These are phyloP conservation scores for Rhyacophila brunnea DNA, from an alignment of 1,140 invertebrate species.

Conservation along the genomic window DNA sequence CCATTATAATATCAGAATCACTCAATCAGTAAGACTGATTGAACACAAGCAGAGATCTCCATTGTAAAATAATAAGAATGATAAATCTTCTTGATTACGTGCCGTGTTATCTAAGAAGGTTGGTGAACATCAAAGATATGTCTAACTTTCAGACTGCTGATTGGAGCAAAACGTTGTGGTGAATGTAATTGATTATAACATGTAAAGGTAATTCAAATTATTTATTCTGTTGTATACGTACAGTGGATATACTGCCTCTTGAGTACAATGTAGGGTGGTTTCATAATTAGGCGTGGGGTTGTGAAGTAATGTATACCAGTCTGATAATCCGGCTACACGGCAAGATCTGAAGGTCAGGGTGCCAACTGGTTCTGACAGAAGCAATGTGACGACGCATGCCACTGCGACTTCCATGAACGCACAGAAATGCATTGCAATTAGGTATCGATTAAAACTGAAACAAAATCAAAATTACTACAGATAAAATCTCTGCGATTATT, in stretches of 20 bases:
- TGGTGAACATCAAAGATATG: too few species aligned
- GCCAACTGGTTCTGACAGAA: slow-evolving; percentile 77
- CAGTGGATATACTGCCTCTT: slow-evolving; percentile 96
- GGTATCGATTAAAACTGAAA: slow-evolving; percentile 66
- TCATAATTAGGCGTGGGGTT: slow-evolving; percentile 94
- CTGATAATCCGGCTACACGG: slow-evolving; percentile 72
- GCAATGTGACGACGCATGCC: slow-evolving; percentile 72
- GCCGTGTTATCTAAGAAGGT: too few species aligned
- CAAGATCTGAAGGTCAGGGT: slow-evolving; percentile 75
- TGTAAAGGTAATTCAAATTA: too few species aligned
- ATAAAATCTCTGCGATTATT: too few species aligned
- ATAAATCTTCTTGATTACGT: too few species aligned
- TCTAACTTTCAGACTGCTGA: too few species aligned
- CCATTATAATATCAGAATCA: too few species aligned
- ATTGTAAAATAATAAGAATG: too few species aligned
- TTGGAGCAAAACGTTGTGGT: neutral
- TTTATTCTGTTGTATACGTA: too few species aligned
- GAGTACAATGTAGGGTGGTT: slow-evolving; percentile 86
- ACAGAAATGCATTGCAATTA: slow-evolving; percentile 71
- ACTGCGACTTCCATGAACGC: slow-evolving; percentile 77
- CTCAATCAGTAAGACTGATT: too few species aligned
- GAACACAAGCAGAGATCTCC: too few species aligned
- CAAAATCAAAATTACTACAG: too few species aligned
- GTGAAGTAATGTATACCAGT: slow-evolving; percentile 95
- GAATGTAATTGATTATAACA: neutral